phyloP scores from a whole-genome alignment of 2,113 vertebrate species.

The Cryptomyrus ogoouensis region DNA sequence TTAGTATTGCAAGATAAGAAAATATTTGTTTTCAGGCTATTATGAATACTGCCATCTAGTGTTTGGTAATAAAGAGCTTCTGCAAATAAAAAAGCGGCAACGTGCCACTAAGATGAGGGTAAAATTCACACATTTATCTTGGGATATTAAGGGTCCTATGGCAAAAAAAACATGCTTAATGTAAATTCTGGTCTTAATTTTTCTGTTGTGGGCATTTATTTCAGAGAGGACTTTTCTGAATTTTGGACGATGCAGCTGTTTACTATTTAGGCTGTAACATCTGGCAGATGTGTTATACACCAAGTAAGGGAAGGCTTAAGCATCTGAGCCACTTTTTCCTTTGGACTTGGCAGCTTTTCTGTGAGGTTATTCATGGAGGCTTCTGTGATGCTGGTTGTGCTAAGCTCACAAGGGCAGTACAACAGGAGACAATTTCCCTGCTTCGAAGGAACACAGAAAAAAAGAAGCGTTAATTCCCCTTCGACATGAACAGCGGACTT shows the following conservation, averaged over 20 bases:
- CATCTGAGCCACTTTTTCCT: background rate
- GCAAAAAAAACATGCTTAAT: background rate
- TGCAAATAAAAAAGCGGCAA: background rate
- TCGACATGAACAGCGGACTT: background rate
- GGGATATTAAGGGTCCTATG: background rate
- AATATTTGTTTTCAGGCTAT: background rate
- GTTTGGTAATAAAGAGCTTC: slow-evolving; percentile 26
- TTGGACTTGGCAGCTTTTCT: background rate
- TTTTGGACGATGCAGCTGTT: background rate
- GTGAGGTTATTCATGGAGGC: background rate
- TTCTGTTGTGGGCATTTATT: background rate
- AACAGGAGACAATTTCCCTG: background rate
- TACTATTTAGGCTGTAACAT: background rate
- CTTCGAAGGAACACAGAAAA: background rate
- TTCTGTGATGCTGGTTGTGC: background rate
- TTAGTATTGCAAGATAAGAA: background rate
- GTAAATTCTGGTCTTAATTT: background rate
- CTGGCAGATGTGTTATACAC: background rate
- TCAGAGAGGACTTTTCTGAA: background rate
- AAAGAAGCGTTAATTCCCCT: background rate
- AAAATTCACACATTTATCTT: background rate
- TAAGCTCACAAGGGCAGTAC: background rate
- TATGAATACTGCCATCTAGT: slow-evolving; percentile 42
- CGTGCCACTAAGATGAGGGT: background rate
- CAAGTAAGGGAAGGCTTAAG: background rate